A percentile compares a stretch with the other conserved stretches of the same genome.
phyloP scores from a whole-genome alignment of 30 jellyfish, hydroid and myxozoan genomes.

The Chrysaora quinquecirrha region DNA sequence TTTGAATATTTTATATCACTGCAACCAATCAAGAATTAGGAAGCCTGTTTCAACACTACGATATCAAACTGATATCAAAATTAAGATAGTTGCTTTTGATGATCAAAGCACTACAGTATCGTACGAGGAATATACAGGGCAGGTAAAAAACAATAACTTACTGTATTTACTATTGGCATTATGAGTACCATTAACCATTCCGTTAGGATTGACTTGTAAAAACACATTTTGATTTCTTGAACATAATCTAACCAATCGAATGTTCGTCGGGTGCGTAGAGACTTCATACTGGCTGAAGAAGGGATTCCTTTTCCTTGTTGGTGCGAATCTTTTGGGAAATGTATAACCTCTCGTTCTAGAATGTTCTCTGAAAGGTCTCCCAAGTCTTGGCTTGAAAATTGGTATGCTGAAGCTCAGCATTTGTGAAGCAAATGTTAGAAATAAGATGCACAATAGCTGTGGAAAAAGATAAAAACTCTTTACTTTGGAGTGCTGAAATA shows the following conservation, averaged over 20 bases:
- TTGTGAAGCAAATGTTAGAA: slow-evolving; percentile 31
- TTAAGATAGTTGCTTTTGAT: too few species aligned
- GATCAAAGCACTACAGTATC: not conserved
- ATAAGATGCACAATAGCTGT: slow-evolving; percentile 32
- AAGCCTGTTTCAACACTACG: too few species aligned
- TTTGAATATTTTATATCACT: too few species aligned
- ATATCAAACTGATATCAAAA: too few species aligned
- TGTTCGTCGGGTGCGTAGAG: slow-evolving; percentile 52
- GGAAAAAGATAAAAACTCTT: not conserved
- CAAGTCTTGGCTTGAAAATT: slow-evolving; percentile 34
- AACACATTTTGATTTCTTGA: slow-evolving; percentile 57
- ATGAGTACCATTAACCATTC: slow-evolving; percentile 73
- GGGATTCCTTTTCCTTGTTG: not conserved
- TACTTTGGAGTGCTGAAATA: too few species aligned
- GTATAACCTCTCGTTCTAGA: not conserved
- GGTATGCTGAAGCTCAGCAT: slow-evolving; percentile 36
- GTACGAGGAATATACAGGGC: not conserved
- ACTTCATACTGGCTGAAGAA: slow-evolving; percentile 7
- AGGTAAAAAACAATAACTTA: too few species aligned
- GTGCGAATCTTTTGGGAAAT: not conserved
- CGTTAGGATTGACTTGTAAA: slow-evolving; percentile 50
- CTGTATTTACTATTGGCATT: slow-evolving; percentile 47
- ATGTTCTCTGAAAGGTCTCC: not conserved
- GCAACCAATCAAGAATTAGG: too few species aligned
- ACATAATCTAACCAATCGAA: slow-evolving; percentile 38